Evolutionary conservation across 2,113 vertebrate species (phyloP).

Genomic region (Etheostoma cragini): DNA sequence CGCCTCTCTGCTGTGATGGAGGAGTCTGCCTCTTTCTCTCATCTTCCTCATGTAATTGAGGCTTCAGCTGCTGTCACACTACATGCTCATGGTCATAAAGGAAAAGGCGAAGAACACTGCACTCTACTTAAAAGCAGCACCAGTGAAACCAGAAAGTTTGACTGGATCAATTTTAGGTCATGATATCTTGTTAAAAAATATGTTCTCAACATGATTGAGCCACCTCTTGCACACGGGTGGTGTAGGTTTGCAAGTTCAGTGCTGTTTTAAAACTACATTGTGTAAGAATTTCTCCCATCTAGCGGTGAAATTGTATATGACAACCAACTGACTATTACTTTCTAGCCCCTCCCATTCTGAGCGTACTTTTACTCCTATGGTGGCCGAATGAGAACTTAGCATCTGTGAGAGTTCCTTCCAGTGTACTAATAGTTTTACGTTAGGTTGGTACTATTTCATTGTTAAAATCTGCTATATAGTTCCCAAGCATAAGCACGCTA

Average conservation of each 20-base stretch:
- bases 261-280: neutral
- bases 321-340: too few relatives aligned
- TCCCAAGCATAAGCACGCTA: too few relatives aligned
- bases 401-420: too few relatives aligned
- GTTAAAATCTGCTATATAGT: too few relatives aligned
- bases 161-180: neutral
- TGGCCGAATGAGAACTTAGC: too few relatives aligned
- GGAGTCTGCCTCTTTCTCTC: slow-evolving; percentile 56
- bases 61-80: slow-evolving; percentile 41
- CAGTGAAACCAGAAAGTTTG: neutral
- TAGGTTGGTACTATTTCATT: too few relatives aligned
- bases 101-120: neutral
- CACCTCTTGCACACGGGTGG: neutral
- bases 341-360: too few relatives aligned
- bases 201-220: neutral
- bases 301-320: too few relatives aligned
- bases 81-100: neutral
- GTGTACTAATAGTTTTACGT: too few relatives aligned
- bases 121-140: neutral
- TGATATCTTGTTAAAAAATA: neutral
- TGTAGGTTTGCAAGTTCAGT: neutral
- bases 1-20: slow-evolving; percentile 64
- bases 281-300: too few relatives aligned
- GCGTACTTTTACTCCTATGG: too few relatives aligned
- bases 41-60: slow-evolving; percentile 63